Base-by-base conservation (phyloP, 2,797 vertebrate genomes). In the Macropodus opercularis region DNA sequence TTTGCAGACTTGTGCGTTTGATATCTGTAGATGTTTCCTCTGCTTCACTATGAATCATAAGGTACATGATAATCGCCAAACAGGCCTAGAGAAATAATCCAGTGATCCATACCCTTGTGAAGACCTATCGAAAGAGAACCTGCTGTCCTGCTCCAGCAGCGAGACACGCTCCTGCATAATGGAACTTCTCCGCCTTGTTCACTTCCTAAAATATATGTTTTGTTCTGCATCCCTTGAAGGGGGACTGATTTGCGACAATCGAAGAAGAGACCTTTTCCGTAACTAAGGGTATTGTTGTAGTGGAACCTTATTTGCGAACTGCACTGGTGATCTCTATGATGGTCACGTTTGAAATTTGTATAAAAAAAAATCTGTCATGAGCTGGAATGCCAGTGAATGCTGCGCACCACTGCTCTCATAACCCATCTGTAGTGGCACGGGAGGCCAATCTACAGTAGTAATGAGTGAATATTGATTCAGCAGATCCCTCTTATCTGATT, bases 391-490 rank as follows among this genome's bases (percentile, higher is more conserved):
- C 49, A 47, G 47, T 41, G 42, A 52, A 46, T 47, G 51, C 47
- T n/a, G n/a, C n/a, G n/a, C n/a, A 41, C 29, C 62, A 27, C 47
- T 50, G 55, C 61, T 66, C 46, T 83, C 48, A 63, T 81, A 79
- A 68, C 44, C 49, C 22, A 24, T 47, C 55, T 17, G 49, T 42
- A 55, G 66, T 9, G 40, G 62, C 39, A 61, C 60, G 49, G 51
- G 46, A 64, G 69, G 63, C 76, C 85, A 79, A 77, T 88, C 63
- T 79, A 55, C 79, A 84, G 69, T 69, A 63, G 80, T 90, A 90
- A 91, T 90, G 85, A 92, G 72, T 71, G 63, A 75, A 71, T 91
- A 92, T 91, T 89, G 89, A 92, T 91, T 84, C 46, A 72, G 79
- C 86, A 77, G 72, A 90, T 85, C 77, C 77, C 46, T 59, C 54